Evolutionary conservation across 2,888 invertebrate genomes (phyloP), one percentile per base, ranked within the genome.

Genomic region (Orchesella flavescens): DNA sequence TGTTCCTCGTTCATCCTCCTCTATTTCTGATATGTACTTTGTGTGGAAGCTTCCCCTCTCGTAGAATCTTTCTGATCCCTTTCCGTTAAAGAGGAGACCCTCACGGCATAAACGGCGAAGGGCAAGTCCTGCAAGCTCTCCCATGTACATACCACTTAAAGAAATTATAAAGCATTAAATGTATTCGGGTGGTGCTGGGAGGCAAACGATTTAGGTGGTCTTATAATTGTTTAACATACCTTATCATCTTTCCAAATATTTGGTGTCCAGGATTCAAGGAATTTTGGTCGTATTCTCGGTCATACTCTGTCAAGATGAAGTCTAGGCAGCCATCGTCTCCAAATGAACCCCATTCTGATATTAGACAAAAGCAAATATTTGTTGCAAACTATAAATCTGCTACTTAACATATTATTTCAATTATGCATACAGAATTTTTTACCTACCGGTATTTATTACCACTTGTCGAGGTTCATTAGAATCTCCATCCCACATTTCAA

Each of bases 21-120:
- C 99, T 85, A 99, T 98, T 92, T 99, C 98, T 1, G 98, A 98
- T 13, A 99, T 96, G 90, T 96, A 98, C 93, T 98, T 98, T 15
- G 98, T 98, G 90, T 96, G 96, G 92, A 99, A 99, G 88, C 94
- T 93, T 86, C 95, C 95, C 71, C 93, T 92, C 84, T 94, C 93
- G 90, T 93, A 93, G 55, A 98, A 92, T 66, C 94, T 91, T 87
- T 95, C 94, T 0, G 96, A 95, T 1, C 66, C 83, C 15, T 79
- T 68, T 0, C 97, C 98, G 12, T 93, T 93, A 90, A 98, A 98
- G 4, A 98, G 90, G 0, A 96, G 91, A 0, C 95, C 95, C 89
- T 93, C 93, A 88, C 93, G 93, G 10, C 95, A 94, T 89, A 97
- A 94, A 90, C 95, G 94, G 71, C 94, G 95, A 72, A 98, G 91